phyloP scores from a whole-genome alignment of 2,888 invertebrate genomes.

The Thymelicus acteon region DNA sequence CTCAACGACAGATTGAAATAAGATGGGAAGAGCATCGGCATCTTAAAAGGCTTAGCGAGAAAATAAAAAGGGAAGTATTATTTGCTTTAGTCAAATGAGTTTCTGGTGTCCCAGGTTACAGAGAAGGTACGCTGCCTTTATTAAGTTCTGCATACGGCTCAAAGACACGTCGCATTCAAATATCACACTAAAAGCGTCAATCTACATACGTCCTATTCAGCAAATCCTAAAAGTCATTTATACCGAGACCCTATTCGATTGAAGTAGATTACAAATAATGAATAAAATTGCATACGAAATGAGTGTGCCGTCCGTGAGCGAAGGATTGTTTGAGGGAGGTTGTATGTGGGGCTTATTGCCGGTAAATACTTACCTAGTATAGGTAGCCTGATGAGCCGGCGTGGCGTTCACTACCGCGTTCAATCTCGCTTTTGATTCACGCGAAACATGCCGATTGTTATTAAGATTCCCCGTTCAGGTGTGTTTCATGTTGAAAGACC shows the following conservation, averaged over 20 bases:
- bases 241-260: slow-evolving; percentile 81
- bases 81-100: slow-evolving; percentile 82
- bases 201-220: slow-evolving; percentile 80
- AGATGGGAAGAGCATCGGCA: slow-evolving; percentile 61
- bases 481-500: not conserved
- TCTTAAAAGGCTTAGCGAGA: slow-evolving; percentile 66
- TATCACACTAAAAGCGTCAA: slow-evolving; percentile 82
- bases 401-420: slow-evolving; percentile 49
- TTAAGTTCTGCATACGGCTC: slow-evolving; percentile 67
- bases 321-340: slow-evolving; percentile 69
- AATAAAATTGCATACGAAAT: slow-evolving; percentile 85
- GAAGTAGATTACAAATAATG: slow-evolving; percentile 85
- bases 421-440: slow-evolving; percentile 48
- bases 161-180: slow-evolving; percentile 75
- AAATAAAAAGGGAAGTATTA: slow-evolving; percentile 70
- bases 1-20: slow-evolving; percentile 60
- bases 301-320: slow-evolving; percentile 73
- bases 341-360: slow-evolving; percentile 67
- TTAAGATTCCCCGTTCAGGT: slow-evolving; percentile 6
- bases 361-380: slow-evolving; percentile 57
- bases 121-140: slow-evolving; percentile 59
- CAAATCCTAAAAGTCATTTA: slow-evolving; percentile 83
- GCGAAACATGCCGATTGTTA: slow-evolving; percentile 8
- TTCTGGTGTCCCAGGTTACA: slow-evolving; percentile 58
- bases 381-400: slow-evolving; percentile 51